These are phyloP conservation scores for Morelia viridis DNA, from an alignment of 2,797 vertebrate genomes.

Conservation along the genomic window DNA sequence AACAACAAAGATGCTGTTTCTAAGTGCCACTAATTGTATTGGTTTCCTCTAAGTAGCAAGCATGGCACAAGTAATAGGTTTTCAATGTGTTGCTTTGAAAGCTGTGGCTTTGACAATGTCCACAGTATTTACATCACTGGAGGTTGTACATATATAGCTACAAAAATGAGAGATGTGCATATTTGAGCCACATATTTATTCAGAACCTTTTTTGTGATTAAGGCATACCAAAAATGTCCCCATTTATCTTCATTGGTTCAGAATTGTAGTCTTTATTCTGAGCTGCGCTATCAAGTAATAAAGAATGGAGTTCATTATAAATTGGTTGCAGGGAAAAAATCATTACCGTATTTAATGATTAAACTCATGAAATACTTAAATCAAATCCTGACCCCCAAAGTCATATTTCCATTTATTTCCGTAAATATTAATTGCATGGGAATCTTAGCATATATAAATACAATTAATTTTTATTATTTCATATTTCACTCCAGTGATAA, in stretches of 20 bases:
- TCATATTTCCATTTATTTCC: neutral
- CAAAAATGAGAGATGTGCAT: neutral
- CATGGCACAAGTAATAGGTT: neutral
- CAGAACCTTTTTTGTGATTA: neutral
- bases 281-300: neutral
- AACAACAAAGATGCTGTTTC: neutral
- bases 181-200: neutral
- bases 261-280: neutral
- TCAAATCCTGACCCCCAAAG: neutral
- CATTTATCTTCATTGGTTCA: neutral
- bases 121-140: neutral
- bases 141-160: neutral
- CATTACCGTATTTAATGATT: neutral
- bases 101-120: neutral
- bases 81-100: conserved; percentile 3
- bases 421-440: neutral
- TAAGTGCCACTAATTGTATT: conserved; percentile 5
- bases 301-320: neutral
- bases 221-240: neutral
- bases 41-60: neutral
- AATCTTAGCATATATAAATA: neutral
- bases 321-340: neutral
- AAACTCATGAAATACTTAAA: neutral
- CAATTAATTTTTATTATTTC: neutral
- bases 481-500: neutral